Conservation (phyloP, 92 coral and sea anemone genomes). For the Actinostola sp. region DNA sequence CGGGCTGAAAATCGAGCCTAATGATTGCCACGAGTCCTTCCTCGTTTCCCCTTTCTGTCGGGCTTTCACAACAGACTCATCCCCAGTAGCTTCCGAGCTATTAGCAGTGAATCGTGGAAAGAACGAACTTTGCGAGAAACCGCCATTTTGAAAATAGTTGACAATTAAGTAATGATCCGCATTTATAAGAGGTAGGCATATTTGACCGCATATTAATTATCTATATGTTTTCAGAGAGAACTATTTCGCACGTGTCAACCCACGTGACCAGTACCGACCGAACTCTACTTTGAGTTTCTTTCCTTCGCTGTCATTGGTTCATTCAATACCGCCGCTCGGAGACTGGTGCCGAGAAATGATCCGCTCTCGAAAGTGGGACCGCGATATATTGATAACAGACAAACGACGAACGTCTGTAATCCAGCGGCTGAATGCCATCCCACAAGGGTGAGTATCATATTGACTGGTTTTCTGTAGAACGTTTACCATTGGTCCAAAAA, state of each 20-base stretch:
- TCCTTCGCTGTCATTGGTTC: conserved; percentile 91
- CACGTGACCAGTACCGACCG: conserved; percentile 75
- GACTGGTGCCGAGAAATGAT: conserved; percentile 99
- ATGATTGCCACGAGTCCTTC: too few species aligned
- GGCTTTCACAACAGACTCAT: too few species aligned
- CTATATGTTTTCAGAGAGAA: conserved; percentile 31
- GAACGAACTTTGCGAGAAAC: too few species aligned
- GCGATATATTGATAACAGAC: conserved; percentile 81
- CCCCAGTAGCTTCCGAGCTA: too few species aligned
- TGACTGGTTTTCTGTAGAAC: not conserved
- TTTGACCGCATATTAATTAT: too few species aligned
- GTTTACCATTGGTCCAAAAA: too few species aligned
- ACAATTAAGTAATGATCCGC: too few species aligned
- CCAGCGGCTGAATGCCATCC: conserved; percentile 53
- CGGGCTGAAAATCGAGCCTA: too few species aligned
- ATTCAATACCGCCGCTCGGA: conserved; percentile 95
- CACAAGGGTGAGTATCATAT: conserved; percentile 66
- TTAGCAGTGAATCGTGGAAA: too few species aligned
- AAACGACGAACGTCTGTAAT: conserved; percentile 76
- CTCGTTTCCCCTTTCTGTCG: too few species aligned
- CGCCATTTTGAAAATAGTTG: too few species aligned
- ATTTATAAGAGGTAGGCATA: too few species aligned
- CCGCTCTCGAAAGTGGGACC: conserved; percentile 86
- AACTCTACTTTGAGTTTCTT: conserved; percentile 84
- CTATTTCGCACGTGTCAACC: conserved; percentile 39